phyloP scores from a whole-genome alignment of 2,888 invertebrate genomes.

The Erebia palarica region DNA sequence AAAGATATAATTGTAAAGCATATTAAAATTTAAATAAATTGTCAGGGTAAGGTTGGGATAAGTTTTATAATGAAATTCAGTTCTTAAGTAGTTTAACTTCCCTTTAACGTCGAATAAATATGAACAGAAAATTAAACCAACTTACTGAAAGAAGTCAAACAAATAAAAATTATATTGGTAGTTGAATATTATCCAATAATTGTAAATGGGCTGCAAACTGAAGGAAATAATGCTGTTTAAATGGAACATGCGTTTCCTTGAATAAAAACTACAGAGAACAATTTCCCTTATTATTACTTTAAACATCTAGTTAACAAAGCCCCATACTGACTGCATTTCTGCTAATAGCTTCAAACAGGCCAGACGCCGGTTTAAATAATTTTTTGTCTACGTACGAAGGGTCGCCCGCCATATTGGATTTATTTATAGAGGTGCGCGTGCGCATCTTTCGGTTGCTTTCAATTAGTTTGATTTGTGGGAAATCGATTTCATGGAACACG shows the following conservation, averaged over 20 bases:
- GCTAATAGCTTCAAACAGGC: conserved; percentile 52
- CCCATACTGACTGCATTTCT: conserved; percentile 47
- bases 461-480: conserved; percentile 74
- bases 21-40: no score
- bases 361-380: conserved; percentile 41
- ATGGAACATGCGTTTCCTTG: background rate
- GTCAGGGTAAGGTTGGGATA: no score
- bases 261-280: conserved; percentile 16
- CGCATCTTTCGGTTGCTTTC: conserved; percentile 61
- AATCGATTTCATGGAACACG: conserved; percentile 59
- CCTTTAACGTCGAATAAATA: no score
- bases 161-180: no score
- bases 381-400: conserved; percentile 59
- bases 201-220: no score
- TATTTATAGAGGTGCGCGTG: conserved; percentile 67
- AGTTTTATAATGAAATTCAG: no score
- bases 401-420: conserved; percentile 60
- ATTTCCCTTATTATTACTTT: conserved; percentile 28
- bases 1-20: no score
- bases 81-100: no score
- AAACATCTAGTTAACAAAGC: conserved; percentile 36
- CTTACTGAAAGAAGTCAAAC: background rate
- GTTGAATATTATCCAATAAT: no score
- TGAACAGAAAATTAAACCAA: no score
- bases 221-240: no score